Base-by-base conservation (phyloP, 2,888 invertebrate species). In the Hydriomena furcata region DNA sequence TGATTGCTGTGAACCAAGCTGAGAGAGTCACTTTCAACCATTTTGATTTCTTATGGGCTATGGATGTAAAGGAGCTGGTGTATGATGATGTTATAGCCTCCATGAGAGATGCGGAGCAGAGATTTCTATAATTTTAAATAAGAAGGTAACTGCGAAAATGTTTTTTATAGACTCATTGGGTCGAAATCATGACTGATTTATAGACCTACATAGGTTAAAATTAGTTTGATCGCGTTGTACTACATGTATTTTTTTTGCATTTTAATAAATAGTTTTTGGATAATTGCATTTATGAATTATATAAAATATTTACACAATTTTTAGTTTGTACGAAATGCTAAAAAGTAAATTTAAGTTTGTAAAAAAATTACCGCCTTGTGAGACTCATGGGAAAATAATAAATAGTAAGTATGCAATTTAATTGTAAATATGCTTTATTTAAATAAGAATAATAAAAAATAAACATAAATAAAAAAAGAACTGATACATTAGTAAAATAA, bases 41-140 rank as follows among this genome's bases (percentile, higher is more conserved):
- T 54, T 66, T 60, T 1, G 80, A 80, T 24, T 82, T 75, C 41
- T 60, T 78, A n/a, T 82, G 81, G 82, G 72, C 65, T 0, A 47
- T 23, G 0, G 68, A 76, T 34, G 75, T 58, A 0, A 72, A 38
- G 24, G 52, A 55, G 0, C 42, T 63, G 17, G 23, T 80, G 0
- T 78, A 73, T 28, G 65, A 71, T n/a, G 52, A 35, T 1, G 0
- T 80, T 0, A 12, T 80, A 1, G 23, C 21, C 1, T 30, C 53
- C 1, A 44, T 82, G 67, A 71, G 55, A 31, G 50, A 71, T 6
- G 71, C 71, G 30, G 79, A 79, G 17, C 45, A 36, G 1, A 53
- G 30, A 8, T 55, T 62, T 45, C 17, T 17, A 17, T 4, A 17
- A n/a, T n/a, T n/a, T n/a, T n/a, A n/a, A n/a, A n/a, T n/a, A n/a